A percentile compares a stretch with the other conserved stretches of the same genome.
Evolutionary conservation across 2,888 invertebrate genomes (phyloP).

Genomic region (Syritta pipiens): DNA sequence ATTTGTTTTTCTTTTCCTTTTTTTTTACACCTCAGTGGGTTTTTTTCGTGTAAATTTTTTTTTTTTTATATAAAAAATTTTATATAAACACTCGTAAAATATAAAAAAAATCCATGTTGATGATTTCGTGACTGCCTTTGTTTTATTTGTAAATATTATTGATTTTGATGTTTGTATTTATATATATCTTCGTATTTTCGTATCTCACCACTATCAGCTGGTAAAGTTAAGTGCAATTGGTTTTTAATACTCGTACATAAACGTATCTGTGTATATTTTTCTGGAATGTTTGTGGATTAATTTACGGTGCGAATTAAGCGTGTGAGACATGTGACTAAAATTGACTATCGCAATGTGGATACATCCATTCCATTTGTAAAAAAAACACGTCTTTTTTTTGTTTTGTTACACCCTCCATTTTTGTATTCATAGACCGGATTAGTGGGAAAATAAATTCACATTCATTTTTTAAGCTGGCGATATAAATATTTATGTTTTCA

Average conservation of each 20-base stretch:
- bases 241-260: constrained; percentile 1
- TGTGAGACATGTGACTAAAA: not conserved
- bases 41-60: not conserved
- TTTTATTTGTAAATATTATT: too few relatives aligned
- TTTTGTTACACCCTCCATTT: not conserved
- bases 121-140: constrained; percentile 65
- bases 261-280: constrained; percentile 35
- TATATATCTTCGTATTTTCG: constrained; percentile 40
- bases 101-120: constrained; percentile 37
- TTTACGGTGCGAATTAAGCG: constrained; percentile 34
- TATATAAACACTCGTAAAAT: constrained; percentile 5
- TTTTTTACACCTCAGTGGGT: not conserved
- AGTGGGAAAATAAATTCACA: constrained; percentile 36
- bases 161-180: constrained; percentile 33
- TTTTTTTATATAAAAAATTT: not conserved
- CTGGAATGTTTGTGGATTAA: constrained; percentile 47
- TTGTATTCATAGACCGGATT: constrained; percentile 32
- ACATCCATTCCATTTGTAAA: not conserved
- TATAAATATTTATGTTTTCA: constrained; percentile 57
- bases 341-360: constrained; percentile 40
- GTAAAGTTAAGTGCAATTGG: constrained; percentile 18
- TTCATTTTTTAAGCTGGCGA: constrained; percentile 16
- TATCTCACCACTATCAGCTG: constrained; percentile 41
- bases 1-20: not conserved
- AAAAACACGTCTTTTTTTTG: not conserved